Base-by-base conservation (phyloP, 2,797 vertebrate species). In the Bradypus variegatus region DNA sequence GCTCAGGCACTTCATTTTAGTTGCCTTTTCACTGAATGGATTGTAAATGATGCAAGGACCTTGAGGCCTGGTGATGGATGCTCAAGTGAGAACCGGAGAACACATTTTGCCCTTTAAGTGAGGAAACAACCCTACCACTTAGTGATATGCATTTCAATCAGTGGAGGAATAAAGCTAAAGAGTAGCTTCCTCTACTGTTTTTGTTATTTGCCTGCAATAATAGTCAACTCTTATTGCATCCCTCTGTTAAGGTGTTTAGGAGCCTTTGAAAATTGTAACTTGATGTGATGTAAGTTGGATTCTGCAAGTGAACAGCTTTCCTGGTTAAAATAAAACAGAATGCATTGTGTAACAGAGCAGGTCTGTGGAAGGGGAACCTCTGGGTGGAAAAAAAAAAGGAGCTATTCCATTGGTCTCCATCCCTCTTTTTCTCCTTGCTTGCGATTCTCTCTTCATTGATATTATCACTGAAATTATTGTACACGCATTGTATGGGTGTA, bases 1-100 rank as follows among this genome's bases (percentile, higher is more conserved):
- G 21, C 53, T 86, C 76, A 90, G 81, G 50, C n/a, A 86, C 73
- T 92, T 83, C 31, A 65, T 64, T 93, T 94, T 73, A 50, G 55
- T 88, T 23, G 69, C 21, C 58, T 92, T 93, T 89, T 79, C 69
- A 89, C 18, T 86, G 73, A 92, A 84, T 64, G 13, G 0, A 69
- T 93, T 38, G 76, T n/a, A 87, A 45, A 89, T 87, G 64, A 75
- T 69, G 13, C 15, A 89, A 65, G 11, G 50, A 53, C 55, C 58
- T 82, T 64, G 36, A 86, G 4, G 18, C 7, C n/a, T 76, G 70
- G 53, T 76, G 41, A 77, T 53, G 21, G 92, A 92, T 77, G 48
- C 21, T 79, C 60, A 79, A 86, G 6, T 86, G 45, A 91, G 21
- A 33, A 86, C 11, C 53, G 23, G 15, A 45, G 45, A 69, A 4